Conservation (phyloP, 2,888 invertebrate species). For the Rhogogaster chlorosoma region DNA sequence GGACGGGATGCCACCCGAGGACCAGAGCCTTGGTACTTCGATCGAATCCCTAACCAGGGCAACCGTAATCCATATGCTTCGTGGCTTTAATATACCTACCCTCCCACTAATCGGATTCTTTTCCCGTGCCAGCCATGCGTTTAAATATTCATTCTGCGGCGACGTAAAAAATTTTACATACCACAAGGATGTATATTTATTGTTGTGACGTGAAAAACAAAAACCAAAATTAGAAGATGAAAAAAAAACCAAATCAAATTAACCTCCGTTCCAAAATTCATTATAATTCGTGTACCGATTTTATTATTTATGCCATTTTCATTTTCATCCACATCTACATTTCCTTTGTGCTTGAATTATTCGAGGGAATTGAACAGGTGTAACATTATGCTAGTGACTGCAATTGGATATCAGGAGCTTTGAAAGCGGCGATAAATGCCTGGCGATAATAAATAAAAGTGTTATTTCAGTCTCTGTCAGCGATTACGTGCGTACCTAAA, state of each 20-base stretch:
- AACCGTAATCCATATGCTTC: constrained; percentile 24
- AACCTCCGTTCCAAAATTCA: not conserved
- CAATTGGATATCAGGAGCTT: not conserved
- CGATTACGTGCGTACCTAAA: not conserved
- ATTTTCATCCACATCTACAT: too few relatives aligned
- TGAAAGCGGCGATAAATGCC: not conserved
- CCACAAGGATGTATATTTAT: not conserved
- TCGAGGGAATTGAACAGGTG: not conserved
- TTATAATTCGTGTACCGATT: not conserved
- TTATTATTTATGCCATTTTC: too few relatives aligned
- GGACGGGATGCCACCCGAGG: constrained; percentile 9
- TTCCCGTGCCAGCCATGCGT: not conserved
- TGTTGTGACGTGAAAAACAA: too few relatives aligned
- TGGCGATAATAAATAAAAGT: not conserved
- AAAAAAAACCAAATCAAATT: too few relatives aligned
- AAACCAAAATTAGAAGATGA: too few relatives aligned
- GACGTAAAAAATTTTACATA: not conserved
- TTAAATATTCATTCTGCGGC: not conserved
- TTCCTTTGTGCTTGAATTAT: not conserved
- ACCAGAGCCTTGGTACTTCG: constrained; percentile 15
- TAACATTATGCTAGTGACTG: not conserved
- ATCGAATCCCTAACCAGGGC: not conserved
- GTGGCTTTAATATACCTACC: constrained; percentile 7
- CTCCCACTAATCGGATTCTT: not conserved
- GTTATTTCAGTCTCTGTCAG: not conserved